Percentiles rank a stretch among this genome's conserved stretches.
These are phyloP conservation scores for Polylopha cassiicola DNA, from an alignment of 2,888 invertebrate species.

Conservation along the genomic window DNA sequence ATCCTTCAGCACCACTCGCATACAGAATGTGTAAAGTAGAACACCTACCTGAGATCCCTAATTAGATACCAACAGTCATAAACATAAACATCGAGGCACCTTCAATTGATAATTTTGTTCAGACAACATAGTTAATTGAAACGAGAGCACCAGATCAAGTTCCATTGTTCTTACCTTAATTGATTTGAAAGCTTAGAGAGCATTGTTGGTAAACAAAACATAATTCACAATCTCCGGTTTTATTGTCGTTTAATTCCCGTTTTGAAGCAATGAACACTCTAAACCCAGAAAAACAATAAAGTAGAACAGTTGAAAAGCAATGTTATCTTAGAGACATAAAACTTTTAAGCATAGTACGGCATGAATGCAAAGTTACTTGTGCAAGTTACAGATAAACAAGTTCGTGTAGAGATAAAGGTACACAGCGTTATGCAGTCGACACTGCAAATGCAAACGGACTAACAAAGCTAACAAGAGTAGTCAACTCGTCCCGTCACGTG, in stretches of 20 bases:
- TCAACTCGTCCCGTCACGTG: conserved; percentile 15
- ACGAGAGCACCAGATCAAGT: no score
- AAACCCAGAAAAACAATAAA: no score
- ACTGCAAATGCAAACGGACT: conserved; percentile 18
- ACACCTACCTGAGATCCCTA: background rate
- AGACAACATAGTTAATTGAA: no score
- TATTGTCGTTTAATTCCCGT: no score
- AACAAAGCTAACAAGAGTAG: conserved; percentile 20
- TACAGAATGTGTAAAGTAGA: conserved; percentile 12
- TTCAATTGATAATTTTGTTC: no score
- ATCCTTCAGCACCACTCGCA: conserved; percentile 10
- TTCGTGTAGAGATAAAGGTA: conserved; percentile 13
- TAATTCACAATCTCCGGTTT: no score
- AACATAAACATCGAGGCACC: no score
- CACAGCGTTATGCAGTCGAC: conserved; percentile 20
- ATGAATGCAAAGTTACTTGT: conserved; percentile 9
- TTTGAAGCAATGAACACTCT: no score
- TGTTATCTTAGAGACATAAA: conserved; percentile 2
- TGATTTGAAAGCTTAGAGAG: no score
- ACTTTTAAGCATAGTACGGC: conserved; percentile 3
- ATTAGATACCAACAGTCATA: conserved; percentile 7
- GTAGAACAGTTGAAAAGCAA: no score
- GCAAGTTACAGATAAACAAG: conserved; percentile 17
- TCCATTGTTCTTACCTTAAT: no score
- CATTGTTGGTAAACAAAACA: no score